Percentiles rank a stretch among this genome's conserved stretches.
phyloP scores from a whole-genome alignment of 2,113 vertebrate genomes.

The Panurus biarmicus region DNA sequence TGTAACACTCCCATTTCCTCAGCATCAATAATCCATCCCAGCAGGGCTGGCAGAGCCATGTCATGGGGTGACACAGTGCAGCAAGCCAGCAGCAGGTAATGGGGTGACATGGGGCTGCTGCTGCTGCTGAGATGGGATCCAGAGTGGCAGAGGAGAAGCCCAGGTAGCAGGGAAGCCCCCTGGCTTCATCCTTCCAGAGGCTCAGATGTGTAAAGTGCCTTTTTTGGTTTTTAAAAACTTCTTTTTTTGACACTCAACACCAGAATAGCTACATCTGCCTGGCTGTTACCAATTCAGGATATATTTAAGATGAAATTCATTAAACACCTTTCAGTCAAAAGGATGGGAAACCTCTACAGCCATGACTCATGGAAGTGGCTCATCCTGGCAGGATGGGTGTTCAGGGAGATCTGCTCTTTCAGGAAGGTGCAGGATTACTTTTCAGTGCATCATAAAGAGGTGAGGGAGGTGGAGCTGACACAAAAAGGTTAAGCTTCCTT shows the following conservation, averaged over 20 bases:
- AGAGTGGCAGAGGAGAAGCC: background rate
- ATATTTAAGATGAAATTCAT: background rate
- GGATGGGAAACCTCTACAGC: background rate
- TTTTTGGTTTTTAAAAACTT: accelerated
- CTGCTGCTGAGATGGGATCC: background rate
- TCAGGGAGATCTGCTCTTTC: background rate
- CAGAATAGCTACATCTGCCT: background rate
- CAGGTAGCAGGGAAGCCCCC: background rate
- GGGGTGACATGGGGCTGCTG: background rate
- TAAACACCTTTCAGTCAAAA: background rate
- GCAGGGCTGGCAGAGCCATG: background rate
- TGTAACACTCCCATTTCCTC: background rate
- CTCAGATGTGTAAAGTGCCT: background rate
- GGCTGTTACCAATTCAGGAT: background rate
- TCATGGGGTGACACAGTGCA: background rate
- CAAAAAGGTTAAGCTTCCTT: background rate
- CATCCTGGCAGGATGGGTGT: background rate
- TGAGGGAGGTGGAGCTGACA: background rate
- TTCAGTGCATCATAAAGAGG: background rate
- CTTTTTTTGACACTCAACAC: background rate
- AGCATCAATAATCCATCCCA: background rate
- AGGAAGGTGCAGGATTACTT: background rate
- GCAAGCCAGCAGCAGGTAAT: background rate
- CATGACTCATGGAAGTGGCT: background rate
- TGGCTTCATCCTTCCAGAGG: background rate